These are phyloP conservation scores for Tragopan temminckii DNA, from an alignment of 2,797 vertebrate genomes.

Conservation along the genomic window DNA sequence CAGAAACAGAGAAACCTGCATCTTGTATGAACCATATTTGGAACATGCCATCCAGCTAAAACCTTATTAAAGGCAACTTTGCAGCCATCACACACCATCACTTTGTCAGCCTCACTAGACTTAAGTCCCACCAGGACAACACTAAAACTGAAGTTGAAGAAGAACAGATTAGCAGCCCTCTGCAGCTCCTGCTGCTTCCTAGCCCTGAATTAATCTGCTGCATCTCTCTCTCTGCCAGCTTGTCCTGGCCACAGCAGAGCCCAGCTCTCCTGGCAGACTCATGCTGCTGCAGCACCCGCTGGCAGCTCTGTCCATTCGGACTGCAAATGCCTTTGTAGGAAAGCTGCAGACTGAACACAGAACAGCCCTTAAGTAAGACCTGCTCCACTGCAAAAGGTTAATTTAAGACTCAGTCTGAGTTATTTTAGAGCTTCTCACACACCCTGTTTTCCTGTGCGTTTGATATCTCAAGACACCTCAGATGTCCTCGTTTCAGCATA, in stretches of 20 bases:
- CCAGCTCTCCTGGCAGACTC: neutral
- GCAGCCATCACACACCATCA: neutral
- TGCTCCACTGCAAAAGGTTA: neutral
- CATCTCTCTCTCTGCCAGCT: neutral
- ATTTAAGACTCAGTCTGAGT: constrained; percentile 6
- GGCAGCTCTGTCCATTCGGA: neutral
- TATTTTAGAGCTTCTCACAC: neutral
- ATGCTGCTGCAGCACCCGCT: neutral
- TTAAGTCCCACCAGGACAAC: neutral
- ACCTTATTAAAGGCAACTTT: neutral
- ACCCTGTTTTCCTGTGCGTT: neutral
- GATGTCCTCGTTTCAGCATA: neutral
- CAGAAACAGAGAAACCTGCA: neutral
- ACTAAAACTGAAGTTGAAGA: neutral
- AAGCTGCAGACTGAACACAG: neutral
- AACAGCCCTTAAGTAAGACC: neutral
- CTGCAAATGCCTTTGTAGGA: neutral
- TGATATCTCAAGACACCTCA: constrained; percentile 11
- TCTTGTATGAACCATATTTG: neutral
- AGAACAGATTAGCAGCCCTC: neutral
- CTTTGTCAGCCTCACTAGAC: neutral
- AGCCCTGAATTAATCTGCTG: neutral
- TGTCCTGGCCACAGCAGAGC: neutral
- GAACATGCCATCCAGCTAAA: neutral
- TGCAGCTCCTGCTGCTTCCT: neutral